These are phyloP conservation scores for Platichthys stellatus DNA, from an alignment of 2,113 vertebrate genomes.

Conservation along the genomic window DNA sequence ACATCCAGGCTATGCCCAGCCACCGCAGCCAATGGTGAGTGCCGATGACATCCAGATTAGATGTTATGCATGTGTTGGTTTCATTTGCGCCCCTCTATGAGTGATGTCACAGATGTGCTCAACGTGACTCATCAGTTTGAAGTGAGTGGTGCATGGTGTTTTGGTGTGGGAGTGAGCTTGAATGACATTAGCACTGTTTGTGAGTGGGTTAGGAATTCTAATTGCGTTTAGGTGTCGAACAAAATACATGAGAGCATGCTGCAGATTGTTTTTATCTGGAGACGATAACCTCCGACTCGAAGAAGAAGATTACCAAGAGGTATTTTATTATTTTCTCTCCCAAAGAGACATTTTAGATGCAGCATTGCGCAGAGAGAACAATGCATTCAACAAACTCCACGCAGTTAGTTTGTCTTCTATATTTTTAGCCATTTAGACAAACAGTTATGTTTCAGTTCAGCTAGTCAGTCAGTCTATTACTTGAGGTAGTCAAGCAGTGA, in stretches of 20 bases:
- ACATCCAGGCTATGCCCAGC: conserved; percentile 84
- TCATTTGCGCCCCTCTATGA: conserved; percentile 7
- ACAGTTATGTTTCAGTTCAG: background rate
- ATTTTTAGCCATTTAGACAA: background rate
- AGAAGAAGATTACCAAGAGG: conserved; percentile 16
- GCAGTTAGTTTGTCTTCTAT: background rate
- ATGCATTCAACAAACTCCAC: background rate
- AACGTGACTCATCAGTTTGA: conserved; percentile 17
- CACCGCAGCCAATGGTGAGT: conserved; percentile 91
- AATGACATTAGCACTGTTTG: conserved; percentile 47
- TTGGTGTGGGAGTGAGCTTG: conserved; percentile 32
- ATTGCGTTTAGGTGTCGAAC: background rate
- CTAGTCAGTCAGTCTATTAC: background rate
- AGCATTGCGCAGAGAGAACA: background rate
- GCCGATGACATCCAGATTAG: background rate
- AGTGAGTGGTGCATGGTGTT: conserved; percentile 25
- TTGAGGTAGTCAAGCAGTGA: background rate
- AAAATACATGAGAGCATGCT: conserved; percentile 10
- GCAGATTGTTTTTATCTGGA: conserved; percentile 7
- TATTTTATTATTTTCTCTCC: background rate
- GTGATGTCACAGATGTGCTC: conserved; percentile 7
- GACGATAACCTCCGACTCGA: background rate
- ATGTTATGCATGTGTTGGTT: background rate
- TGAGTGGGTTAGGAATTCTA: background rate
- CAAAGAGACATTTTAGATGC: background rate